Base-by-base conservation (phyloP, 2,797 vertebrate genomes). In the Malurus leucopterus region DNA sequence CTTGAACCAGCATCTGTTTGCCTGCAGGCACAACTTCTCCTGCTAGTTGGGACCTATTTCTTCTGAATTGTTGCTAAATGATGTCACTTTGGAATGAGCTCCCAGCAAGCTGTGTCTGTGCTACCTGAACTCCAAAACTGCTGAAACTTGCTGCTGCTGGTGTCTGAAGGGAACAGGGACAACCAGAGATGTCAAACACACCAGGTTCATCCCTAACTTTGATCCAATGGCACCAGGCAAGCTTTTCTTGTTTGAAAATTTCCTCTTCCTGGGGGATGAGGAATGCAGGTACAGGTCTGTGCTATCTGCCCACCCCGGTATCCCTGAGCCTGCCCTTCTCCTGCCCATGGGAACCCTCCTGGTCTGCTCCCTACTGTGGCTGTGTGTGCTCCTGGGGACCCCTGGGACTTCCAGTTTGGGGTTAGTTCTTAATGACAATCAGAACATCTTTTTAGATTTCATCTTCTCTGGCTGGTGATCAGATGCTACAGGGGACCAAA, bases 11-110 rank as follows among this genome's bases (percentile, higher is more conserved):
- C 93, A 93, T 95, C 93, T 95, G 92, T 94, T 91, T 95, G 93
- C 95, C 95, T 92, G 64, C 46, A 90, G 95, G 93, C 92, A 83
- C 84, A 90, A 84, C 78, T 90, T 75, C 84, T 88, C 1, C 65
- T 91, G 78, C 93, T 91, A 93, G 92, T 93, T 81, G 46, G 88
- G 93, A 92, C 92, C 75, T 74, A 92, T 94, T 88, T 95, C 93
- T 90, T 55, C 62, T 26, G 78, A 91, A 95, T 95, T 71, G 58
- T 65, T 95, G 75, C 29, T 90, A 90, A 86, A 93, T 93, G 84
- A 95, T 90, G 78, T 95, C 93, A 94, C 75, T 79, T 65, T 74
- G 78, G 71, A 91, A 91, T 76, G 86, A 88, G 54, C 32, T 91
- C 78, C 44, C 7, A 7, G 71, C 38, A 61, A 80, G 40, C 53